Evolutionary conservation across 2,888 invertebrate genomes (phyloP).

Genomic region (Nebria brevicollis): DNA sequence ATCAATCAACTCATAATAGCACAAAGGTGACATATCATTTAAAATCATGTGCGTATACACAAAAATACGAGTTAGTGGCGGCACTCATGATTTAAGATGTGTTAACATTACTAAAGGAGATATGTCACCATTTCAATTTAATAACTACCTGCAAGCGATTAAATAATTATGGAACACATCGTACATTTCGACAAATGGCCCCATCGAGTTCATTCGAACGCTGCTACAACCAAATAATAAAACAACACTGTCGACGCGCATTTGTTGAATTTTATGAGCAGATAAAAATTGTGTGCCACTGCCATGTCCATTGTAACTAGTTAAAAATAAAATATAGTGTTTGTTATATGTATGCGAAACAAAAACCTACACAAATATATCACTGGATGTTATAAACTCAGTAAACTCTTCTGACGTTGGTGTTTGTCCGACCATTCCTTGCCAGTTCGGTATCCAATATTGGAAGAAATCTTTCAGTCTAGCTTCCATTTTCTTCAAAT

Average conservation of each 20-base stretch:
- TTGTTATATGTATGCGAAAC: constrained; percentile 17
- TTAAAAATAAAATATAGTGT: constrained; percentile 35
- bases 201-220: constrained; percentile 60
- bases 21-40: not conserved
- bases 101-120: not conserved
- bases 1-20: not conserved
- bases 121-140: not conserved
- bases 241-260: constrained; percentile 68
- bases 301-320: constrained; percentile 77
- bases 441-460: constrained; percentile 66
- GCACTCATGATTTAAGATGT: too few relatives aligned
- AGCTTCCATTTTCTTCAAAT: constrained; percentile 63
- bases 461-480: constrained; percentile 64
- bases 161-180: constrained; percentile 65
- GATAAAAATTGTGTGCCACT: constrained; percentile 71
- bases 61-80: too few relatives aligned
- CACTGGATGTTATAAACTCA: constrained; percentile 64
- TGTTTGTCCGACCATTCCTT: constrained; percentile 61
- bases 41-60: too few relatives aligned
- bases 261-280: constrained; percentile 66
- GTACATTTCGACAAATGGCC: constrained; percentile 63
- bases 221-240: constrained; percentile 76
- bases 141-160: constrained; percentile 59
- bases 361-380: constrained; percentile 69
- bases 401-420: constrained; percentile 67